These are phyloP conservation scores for Drosophila infuscata DNA, from an alignment of 2,888 invertebrate species.

Conservation along the genomic window DNA sequence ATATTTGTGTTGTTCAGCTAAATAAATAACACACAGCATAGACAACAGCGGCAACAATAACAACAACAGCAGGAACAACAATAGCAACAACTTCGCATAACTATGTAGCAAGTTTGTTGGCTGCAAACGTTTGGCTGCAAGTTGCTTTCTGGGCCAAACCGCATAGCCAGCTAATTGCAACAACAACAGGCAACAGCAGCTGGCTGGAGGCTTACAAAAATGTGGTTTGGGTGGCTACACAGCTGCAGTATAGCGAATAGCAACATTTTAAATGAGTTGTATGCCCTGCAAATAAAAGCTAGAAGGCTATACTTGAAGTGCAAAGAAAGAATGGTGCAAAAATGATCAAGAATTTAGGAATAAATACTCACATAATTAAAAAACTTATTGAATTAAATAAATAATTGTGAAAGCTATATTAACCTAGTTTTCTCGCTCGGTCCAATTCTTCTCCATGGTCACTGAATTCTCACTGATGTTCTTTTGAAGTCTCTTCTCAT, in stretches of 20 bases:
- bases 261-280: conserved; percentile 12
- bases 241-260: conserved; percentile 49
- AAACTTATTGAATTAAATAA: background rate
- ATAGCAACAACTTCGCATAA: conserved; percentile 34
- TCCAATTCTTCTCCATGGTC: conserved; percentile 8
- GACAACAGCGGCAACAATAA: conserved; percentile 2
- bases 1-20: conserved; percentile 42
- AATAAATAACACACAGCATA: conserved; percentile 44
- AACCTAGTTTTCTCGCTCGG: conserved; percentile 8
- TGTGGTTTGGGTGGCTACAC: conserved; percentile 66
- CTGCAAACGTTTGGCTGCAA: conserved; percentile 60
- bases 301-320: conserved; percentile 1
- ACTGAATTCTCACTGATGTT: background rate
- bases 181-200: conserved; percentile 53
- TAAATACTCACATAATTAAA: background rate
- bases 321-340: background rate
- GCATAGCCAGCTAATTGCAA: conserved; percentile 76
- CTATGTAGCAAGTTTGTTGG: conserved; percentile 42
- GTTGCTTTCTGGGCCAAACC: conserved; percentile 77
- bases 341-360: background rate
- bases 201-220: conserved; percentile 57
- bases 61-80: conserved; percentile 27
- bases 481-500: background rate
- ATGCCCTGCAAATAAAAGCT: conserved; percentile 14
- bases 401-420: conserved; percentile 6